Base-by-base conservation (phyloP, 2,888 invertebrate species). In the Hoplodrina ambigua region DNA sequence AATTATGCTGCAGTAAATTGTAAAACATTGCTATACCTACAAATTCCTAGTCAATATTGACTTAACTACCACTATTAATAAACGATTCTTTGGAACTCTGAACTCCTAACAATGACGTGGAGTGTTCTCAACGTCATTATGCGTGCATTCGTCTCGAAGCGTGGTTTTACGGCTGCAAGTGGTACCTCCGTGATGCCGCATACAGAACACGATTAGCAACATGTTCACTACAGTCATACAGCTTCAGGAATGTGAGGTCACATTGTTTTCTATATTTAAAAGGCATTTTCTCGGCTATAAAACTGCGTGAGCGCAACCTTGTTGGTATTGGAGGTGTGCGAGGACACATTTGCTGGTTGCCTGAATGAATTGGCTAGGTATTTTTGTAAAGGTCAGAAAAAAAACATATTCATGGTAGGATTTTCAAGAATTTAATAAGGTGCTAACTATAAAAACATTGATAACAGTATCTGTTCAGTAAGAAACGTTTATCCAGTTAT, bases 161-260 rank as follows among this genome's bases (percentile, higher is more conserved):
- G 85, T 67, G 78, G 86, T 90, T 87, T 93, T 93, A 93, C 83
- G 81, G 87, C 83, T 78, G 72, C 82, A 66, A 84, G 84, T 85
- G 85, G 65, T 71, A 58, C 56, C 77, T 90, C 81, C 94, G 94
- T 94, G 94, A 88, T 91, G 90, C 83, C 86, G 94, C 94, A 94
- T 94, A 93, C 91, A 87, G 79, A 83, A 79, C 86, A 74, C 92
- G 92, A 94, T 94, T 94, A 93, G 92, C 93, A 90, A 90, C 89
- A 88, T 87, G 88, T 86, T 90, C 85, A 81, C 85, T 87, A 88
- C 89, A 90, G 87, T 88, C 85, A 88, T 86, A 88, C 86, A 82
- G 80, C 86, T 88, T 81, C 80, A 88, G 88, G 91, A 90, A 91
- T 92, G 91, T 87, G 82, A 86, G 86, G 86, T 85, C 87, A 87